A percentile compares a stretch with the other conserved stretches of the same genome.
These are phyloP conservation scores for Calameuta idolon DNA, from an alignment of 2,888 invertebrate species.

Conservation along the genomic window DNA sequence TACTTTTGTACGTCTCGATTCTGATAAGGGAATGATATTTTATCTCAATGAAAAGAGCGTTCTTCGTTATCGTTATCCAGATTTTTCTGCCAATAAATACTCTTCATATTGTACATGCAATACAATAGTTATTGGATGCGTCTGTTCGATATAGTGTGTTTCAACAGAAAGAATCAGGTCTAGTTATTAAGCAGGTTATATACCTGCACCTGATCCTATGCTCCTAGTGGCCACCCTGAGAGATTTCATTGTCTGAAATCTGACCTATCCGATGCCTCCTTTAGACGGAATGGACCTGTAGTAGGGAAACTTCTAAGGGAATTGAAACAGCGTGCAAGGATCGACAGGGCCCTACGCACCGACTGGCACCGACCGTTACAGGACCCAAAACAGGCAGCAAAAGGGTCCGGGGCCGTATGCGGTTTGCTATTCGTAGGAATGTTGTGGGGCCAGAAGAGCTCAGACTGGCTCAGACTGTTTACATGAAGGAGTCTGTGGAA, in stretches of 20 bases:
- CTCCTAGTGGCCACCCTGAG: neutral
- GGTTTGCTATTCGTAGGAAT: neutral
- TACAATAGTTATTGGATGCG: neutral
- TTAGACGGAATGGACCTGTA: neutral
- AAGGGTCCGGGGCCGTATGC: neutral
- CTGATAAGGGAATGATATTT: neutral
- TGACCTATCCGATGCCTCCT: neutral
- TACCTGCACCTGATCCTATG: neutral
- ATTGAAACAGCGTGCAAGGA: neutral
- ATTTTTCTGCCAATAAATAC: neutral
- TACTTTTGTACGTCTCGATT: neutral
- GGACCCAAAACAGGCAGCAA: neutral
- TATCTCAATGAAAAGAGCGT: neutral
- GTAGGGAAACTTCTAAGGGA: neutral
- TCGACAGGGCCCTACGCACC: neutral
- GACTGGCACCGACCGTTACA: neutral
- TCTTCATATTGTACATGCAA: neutral
- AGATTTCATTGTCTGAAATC: neutral
- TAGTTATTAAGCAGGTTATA: neutral
- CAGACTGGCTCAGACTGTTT: neutral
- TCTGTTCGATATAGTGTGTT: neutral
- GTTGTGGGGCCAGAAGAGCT: neutral
- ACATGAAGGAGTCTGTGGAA: neutral
- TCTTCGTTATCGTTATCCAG: neutral
- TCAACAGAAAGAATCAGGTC: neutral